These are phyloP conservation scores for Ooceraea biroi DNA, from an alignment of 1,140 invertebrate genomes.

Conservation along the genomic window DNA sequence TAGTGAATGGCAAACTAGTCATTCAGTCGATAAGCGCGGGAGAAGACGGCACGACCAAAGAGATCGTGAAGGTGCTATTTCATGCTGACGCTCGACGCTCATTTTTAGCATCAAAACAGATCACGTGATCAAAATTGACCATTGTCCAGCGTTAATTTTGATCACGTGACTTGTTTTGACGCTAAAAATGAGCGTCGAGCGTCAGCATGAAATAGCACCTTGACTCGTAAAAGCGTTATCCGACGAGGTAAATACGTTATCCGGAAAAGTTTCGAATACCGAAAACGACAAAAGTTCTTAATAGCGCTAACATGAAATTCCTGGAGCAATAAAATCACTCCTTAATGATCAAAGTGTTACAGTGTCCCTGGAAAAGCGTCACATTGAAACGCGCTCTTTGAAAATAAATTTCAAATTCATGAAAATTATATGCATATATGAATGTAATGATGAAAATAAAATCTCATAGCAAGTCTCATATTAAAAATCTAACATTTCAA, in stretches of 20 bases:
- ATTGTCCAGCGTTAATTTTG: too few relatives aligned
- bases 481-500: neutral
- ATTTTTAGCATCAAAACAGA: too few relatives aligned
- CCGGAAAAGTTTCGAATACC: slow-evolving; percentile 18
- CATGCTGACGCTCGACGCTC: too few relatives aligned
- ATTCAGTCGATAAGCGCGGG: slow-evolving; percentile 3
- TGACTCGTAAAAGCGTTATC: slow-evolving; percentile 23
- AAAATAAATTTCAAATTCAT: neutral
- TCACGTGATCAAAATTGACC: too few relatives aligned
- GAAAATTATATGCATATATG: neutral
- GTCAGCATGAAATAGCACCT: too few relatives aligned
- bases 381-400: neutral
- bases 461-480: neutral
- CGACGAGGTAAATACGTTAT: neutral
- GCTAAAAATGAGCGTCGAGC: too few relatives aligned
- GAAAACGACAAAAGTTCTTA: slow-evolving; percentile 22
- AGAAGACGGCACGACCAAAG: slow-evolving; percentile 13
- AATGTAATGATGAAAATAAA: neutral
- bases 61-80: too few relatives aligned
- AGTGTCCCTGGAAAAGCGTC: neutral
- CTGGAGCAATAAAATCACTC: slow-evolving; percentile 8
- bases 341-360: slow-evolving; percentile 4
- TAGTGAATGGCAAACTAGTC: slow-evolving; percentile 35
- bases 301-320: slow-evolving; percentile 30
- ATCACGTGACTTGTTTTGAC: too few relatives aligned